phyloP scores from a whole-genome alignment of 2,888 invertebrate species.

The Catonia carolina region DNA sequence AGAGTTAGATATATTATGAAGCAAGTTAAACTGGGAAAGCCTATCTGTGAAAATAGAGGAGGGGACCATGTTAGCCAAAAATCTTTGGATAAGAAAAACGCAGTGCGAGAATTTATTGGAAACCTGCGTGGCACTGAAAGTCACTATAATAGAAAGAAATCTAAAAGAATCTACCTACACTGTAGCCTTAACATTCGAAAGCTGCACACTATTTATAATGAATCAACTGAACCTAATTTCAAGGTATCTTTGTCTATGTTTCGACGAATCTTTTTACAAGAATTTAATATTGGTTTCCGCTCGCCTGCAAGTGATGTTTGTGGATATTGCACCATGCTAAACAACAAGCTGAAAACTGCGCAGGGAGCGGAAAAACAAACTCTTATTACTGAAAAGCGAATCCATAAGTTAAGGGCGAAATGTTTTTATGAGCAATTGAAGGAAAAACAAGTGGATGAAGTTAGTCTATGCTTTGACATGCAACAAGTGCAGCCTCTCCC shows the following conservation, averaged over 20 bases:
- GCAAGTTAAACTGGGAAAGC: background rate
- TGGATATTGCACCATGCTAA: background rate
- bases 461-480: conserved; percentile 3
- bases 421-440: background rate
- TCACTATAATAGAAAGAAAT: conserved; percentile 4
- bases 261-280: background rate
- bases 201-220: background rate
- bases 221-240: background rate
- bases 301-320: conserved; percentile 1
- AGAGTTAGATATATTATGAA: background rate
- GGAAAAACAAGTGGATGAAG: background rate
- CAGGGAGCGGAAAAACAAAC: background rate
- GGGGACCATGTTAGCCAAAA: conserved; percentile 1
- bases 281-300: conserved; percentile 6
- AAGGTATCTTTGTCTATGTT: conserved; percentile 5
- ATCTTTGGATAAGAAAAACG: background rate
- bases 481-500: conserved; percentile 3
- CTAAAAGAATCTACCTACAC: background rate
- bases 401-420: background rate
- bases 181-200: background rate
- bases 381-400: background rate
- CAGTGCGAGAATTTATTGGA: conserved; percentile 1
- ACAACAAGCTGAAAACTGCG: background rate
- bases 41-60: background rate
- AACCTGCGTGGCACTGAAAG: conserved; percentile 1